phyloP scores from a whole-genome alignment of 2,888 invertebrate species.

The Autographa pulchrina region DNA sequence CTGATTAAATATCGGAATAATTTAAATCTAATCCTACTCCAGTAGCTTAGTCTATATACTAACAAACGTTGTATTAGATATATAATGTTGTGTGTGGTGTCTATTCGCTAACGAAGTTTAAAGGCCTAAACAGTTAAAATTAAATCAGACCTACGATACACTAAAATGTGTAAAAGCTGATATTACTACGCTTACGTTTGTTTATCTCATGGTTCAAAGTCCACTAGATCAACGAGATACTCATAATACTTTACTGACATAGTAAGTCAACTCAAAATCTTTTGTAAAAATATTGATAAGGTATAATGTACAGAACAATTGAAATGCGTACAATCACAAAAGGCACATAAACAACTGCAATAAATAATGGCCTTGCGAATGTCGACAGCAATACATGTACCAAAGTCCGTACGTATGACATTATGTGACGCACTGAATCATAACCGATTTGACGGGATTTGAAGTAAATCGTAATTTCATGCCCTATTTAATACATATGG shows the following conservation, averaged over 20 bases:
- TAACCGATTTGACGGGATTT: not conserved
- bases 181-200: too few species aligned
- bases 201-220: not conserved
- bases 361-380: constrained; percentile 5
- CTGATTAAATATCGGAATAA: not conserved
- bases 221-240: not conserved
- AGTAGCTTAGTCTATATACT: too few species aligned
- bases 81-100: too few species aligned
- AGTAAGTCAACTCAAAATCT: constrained; percentile 6
- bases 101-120: too few species aligned
- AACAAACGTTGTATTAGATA: too few species aligned
- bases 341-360: constrained; percentile 3
- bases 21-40: too few species aligned
- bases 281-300: constrained; percentile 13
- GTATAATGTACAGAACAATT: constrained; percentile 8
- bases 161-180: too few species aligned
- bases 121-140: too few species aligned
- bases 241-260: not conserved
- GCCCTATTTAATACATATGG: not conserved
- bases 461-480: not conserved
- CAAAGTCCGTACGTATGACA: not conserved
- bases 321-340: constrained; percentile 8
- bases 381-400: not conserved
- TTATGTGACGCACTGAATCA: not conserved
- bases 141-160: too few species aligned